Conservation (phyloP, 2,113 vertebrate species). For the Murina feae region DNA sequence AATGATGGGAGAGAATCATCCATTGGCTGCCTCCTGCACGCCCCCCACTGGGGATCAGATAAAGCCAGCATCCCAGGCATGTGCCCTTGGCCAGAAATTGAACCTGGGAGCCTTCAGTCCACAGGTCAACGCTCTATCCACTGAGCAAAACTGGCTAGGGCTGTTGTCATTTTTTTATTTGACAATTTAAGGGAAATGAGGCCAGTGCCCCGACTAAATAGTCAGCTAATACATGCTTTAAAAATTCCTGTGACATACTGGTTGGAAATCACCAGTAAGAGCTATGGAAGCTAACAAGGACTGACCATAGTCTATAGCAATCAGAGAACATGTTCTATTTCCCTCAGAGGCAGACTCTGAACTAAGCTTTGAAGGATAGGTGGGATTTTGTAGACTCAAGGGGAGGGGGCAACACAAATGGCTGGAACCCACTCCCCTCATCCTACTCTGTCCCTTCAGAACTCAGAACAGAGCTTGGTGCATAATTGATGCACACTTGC, state of each 20-base stretch:
- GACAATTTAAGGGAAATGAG: not conserved
- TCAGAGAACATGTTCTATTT: not conserved
- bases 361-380: not conserved
- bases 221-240: not conserved
- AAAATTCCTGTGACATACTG: not conserved
- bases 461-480: not conserved
- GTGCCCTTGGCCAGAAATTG: too few species aligned
- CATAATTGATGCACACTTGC: not conserved
- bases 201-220: not conserved
- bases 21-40: too few species aligned
- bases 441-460: not conserved
- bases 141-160: not conserved
- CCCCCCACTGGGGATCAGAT: too few species aligned
- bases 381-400: not conserved
- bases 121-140: too few species aligned
- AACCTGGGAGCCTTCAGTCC: too few species aligned
- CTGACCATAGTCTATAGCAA: not conserved
- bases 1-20: too few species aligned
- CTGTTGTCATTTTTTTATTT: not conserved
- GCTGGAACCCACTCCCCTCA: not conserved
- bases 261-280: not conserved
- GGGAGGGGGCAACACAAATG: not conserved
- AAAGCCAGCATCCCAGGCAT: too few species aligned
- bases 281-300: not conserved
- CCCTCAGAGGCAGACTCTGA: not conserved